Base-by-base conservation (phyloP, 2,113 vertebrate genomes). In the Rhea pennata region DNA sequence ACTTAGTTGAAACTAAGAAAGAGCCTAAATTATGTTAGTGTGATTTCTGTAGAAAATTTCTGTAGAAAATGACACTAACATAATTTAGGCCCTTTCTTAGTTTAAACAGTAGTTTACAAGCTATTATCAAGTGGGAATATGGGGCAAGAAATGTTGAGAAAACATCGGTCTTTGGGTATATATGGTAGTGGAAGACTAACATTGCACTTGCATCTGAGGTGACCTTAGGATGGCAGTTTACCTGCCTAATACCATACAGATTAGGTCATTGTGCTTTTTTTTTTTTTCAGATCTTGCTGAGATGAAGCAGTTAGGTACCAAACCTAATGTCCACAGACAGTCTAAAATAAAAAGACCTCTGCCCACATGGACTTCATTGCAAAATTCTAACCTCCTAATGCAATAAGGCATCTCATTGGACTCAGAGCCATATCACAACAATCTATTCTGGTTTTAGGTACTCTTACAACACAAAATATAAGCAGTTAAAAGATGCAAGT, bases 51-150 rank as follows among this genome's bases (percentile, higher is more conserved):
- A 36, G n/a, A 36, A 36, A 36, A 36, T 36, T 92, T 88, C 24
- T 31, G 22, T 65, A 48, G 61, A 26, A 0, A 0, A n/a, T 8
- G n/a, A 31, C 17, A 42, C 8, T 71, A 64, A 61, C 54, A 61
- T 15, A 19, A 59, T 59, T 10, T 26, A 26, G 27, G 1, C 11
- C 15, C 3, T 51, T 86, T 86, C 26, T 13, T 69, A n/a, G 3
- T 72, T 72, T 75, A 50, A 84, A 40, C 11, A 21, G 6, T 39
- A 40, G 42, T 31, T 94, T 90, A 15, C 12, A 59, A 51, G 27
- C 20, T 92, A 5, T 54, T 58, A n/a, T 23, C 31, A 75, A 80
- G 10, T 15, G 39, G 27, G 59, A 14, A 1, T 0, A 4, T 22
- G 39, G 10, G 1, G 15, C 29, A 83, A 58, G 33, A 87, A 90